These are phyloP conservation scores for Ernsta delagoae DNA, from an alignment of 2,888 invertebrate species.

Conservation along the genomic window DNA sequence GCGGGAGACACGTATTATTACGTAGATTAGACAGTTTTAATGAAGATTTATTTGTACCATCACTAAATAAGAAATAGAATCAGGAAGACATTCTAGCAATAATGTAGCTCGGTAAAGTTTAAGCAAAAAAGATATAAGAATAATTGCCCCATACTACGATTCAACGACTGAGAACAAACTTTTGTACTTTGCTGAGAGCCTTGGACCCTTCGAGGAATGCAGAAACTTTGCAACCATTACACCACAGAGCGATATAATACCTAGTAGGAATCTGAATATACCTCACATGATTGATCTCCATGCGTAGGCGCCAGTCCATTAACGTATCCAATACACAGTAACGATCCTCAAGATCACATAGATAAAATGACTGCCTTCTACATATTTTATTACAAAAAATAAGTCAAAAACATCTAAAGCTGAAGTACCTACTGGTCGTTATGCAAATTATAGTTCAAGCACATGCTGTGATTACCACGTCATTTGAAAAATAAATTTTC, in stretches of 20 bases:
- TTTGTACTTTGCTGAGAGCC: too few species aligned
- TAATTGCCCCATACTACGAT: too few species aligned
- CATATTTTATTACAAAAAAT: constrained; percentile 18
- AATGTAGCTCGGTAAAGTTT: too few species aligned
- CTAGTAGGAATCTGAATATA: constrained; percentile 8
- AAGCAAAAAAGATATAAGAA: too few species aligned
- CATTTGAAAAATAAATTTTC: constrained; percentile 6
- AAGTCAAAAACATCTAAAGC: constrained; percentile 13
- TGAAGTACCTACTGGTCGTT: neutral
- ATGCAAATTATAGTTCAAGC: constrained; percentile 26
- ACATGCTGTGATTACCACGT: neutral
- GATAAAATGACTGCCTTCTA: neutral
- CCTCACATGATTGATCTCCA: constrained; percentile 24
- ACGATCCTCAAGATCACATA: neutral
- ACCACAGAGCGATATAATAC: too few species aligned
- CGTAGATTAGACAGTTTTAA: neutral
- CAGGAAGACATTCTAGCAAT: too few species aligned
- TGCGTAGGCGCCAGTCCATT: constrained; percentile 29
- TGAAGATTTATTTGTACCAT: neutral
- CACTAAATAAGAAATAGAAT: too few species aligned
- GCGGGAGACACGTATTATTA: constrained; percentile 7
- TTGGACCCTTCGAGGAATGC: too few species aligned
- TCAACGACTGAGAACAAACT: too few species aligned
- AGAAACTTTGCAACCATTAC: too few species aligned
- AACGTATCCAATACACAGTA: constrained; percentile 27